Evolutionary conservation across 2,113 vertebrate species (phyloP).

Genomic region (Emydocephalus ijimae): DNA sequence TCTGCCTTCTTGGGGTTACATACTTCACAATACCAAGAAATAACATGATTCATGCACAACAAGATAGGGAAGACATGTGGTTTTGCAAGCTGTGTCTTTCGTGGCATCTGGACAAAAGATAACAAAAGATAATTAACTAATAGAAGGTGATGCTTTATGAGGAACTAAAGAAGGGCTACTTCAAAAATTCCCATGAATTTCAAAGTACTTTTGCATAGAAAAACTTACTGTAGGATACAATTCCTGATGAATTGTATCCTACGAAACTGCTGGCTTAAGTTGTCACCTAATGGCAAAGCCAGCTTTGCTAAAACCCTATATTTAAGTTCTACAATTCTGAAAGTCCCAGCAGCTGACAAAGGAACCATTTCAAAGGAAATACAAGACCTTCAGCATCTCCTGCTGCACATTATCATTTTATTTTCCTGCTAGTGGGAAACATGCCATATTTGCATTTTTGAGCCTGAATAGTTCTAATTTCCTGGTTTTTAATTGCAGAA

Average conservation of each 20-base stretch:
- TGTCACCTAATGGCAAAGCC: background rate
- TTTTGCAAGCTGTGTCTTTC: background rate
- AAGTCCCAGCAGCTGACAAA: slow-evolving; percentile 10
- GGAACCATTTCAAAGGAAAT: slow-evolving; percentile 31
- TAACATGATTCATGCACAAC: background rate
- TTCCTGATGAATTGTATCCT: background rate
- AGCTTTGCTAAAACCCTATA: background rate
- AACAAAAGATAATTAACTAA: background rate
- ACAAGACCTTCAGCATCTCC: background rate
- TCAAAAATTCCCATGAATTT: background rate
- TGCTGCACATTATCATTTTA: slow-evolving; percentile 61
- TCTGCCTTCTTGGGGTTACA: background rate
- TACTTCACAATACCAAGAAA: background rate
- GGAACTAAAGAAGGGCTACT: background rate
- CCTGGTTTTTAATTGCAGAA: slow-evolving; percentile 71
- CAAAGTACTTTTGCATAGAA: background rate
- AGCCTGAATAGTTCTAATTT: slow-evolving; percentile 79
- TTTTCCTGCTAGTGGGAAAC: slow-evolving; percentile 67
- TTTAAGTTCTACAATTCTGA: background rate
- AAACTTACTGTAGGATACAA: background rate
- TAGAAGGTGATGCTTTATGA: background rate
- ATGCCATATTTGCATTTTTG: slow-evolving; percentile 76
- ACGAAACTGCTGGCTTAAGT: background rate
- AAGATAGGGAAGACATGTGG: background rate
- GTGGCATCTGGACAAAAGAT: background rate